A percentile compares a stretch with the other conserved stretches of the same genome.
Evolutionary conservation across 2,113 vertebrate genomes (phyloP).

Genomic region (Callopanchax toddi): DNA sequence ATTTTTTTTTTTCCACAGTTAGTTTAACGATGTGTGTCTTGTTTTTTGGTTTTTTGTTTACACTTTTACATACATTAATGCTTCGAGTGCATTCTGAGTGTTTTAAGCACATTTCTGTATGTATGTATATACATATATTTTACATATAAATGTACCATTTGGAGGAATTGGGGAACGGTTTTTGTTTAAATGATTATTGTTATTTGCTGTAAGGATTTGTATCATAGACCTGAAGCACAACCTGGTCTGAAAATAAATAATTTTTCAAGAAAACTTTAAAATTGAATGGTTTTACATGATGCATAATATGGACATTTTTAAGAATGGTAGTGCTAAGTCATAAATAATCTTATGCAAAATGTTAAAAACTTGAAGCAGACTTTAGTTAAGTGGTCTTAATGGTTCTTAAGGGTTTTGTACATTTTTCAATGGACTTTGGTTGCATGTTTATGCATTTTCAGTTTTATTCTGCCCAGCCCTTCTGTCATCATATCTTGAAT

Average conservation of each 20-base stretch:
- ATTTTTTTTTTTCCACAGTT: slow-evolving; percentile 36
- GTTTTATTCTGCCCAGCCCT: no score
- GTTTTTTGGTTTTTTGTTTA: slow-evolving; percentile 22
- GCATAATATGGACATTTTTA: not conserved
- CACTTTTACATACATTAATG: slow-evolving; percentile 42
- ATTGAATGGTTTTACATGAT: not conserved
- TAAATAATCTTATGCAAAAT: not conserved
- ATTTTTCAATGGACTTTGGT: no score
- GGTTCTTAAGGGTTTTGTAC: no score
- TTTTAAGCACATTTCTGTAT: slow-evolving; percentile 67
- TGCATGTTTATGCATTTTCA: no score
- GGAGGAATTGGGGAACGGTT: slow-evolving; percentile 68
- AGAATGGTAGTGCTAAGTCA: not conserved
- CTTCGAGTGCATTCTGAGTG: slow-evolving; percentile 50
- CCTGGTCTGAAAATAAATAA: slow-evolving; percentile 72
- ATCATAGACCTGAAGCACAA: slow-evolving; percentile 54
- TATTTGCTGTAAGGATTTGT: slow-evolving; percentile 72
- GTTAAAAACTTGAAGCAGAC: no score
- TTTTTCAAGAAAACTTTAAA: slow-evolving; percentile 54
- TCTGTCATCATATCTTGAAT: no score
- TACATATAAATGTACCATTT: slow-evolving; percentile 62
- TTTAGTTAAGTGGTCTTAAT: no score
- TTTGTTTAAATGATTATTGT: slow-evolving; percentile 54
- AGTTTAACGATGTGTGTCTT: slow-evolving; percentile 40
- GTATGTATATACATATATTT: slow-evolving; percentile 79